phyloP scores from a whole-genome alignment of 2,113 vertebrate species.

The Bufo gargarizans region DNA sequence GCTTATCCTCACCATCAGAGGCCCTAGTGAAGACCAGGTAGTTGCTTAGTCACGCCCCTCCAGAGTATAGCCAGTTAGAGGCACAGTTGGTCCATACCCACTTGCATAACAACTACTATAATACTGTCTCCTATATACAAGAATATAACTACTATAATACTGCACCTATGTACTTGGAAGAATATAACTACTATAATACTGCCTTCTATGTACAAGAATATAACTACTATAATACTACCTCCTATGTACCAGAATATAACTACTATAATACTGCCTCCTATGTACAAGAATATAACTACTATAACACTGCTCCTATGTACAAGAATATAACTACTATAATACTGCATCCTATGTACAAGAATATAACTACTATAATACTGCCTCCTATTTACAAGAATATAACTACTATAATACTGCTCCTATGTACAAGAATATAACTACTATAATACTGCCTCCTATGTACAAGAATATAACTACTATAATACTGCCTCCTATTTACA shows the following conservation, averaged over 20 bases:
- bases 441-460: constrained; percentile 3
- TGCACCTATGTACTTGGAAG: background rate
- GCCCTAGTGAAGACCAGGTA: too few species aligned
- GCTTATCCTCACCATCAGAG: too few species aligned
- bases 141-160: constrained; percentile 3
- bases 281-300: constrained; percentile 11
- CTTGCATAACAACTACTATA: background rate
- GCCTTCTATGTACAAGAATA: background rate
- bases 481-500: background rate
- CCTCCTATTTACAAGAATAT: background rate
- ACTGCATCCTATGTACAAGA: background rate
- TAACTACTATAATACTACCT: background rate
- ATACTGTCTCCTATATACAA: background rate
- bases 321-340: background rate
- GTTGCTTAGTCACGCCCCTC: too few species aligned
- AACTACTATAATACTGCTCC: background rate
- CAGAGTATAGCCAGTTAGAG: too few species aligned
- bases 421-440: constrained; percentile 12
- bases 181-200: constrained; percentile 2
- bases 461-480: constrained; percentile 9
- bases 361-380: constrained; percentile 9
- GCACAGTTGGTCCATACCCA: too few species aligned
- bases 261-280: background rate
- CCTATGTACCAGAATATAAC: background rate
- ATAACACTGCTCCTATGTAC: background rate